Evolutionary conservation across 1,140 invertebrate genomes (phyloP).

Genomic region (Oppia nitens): DNA sequence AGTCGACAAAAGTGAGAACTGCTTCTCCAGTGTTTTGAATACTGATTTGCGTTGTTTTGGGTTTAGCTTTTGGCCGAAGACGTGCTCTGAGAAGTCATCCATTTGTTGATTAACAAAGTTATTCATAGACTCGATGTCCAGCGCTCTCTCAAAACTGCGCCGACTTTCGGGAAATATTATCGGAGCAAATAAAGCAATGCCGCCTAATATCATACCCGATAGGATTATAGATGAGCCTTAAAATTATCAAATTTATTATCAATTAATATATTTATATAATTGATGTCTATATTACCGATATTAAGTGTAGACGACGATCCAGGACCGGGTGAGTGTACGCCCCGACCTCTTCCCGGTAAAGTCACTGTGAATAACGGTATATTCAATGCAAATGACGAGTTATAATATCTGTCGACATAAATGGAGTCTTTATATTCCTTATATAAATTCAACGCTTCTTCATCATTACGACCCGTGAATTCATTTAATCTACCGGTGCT

Average conservation of each 20-base stretch:
- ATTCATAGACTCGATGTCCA: not conserved
- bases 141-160: not conserved
- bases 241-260: conserved; percentile 2
- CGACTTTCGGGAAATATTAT: not conserved
- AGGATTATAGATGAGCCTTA: no score
- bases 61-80: not conserved
- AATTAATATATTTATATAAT: conserved; percentile 7
- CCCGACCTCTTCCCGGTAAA: conserved; percentile 9
- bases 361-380: conserved; percentile 14
- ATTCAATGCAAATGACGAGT: conserved; percentile 13
- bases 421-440: not conserved
- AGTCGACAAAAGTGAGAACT: not conserved
- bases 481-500: no score
- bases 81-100: not conserved
- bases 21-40: not conserved
- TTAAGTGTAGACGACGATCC: not conserved
- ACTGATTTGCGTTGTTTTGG: not conserved
- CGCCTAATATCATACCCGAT: no score
- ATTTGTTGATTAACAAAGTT: not conserved
- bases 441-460: not conserved
- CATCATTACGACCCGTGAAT: no score
- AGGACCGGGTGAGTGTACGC: not conserved
- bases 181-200: conserved; percentile 1
- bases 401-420: conserved; percentile 2
- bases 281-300: no score